Percentiles rank a stretch among this genome's conserved stretches.
phyloP scores from a whole-genome alignment of 2,113 vertebrate species.

The Tauraco erythrolophus region DNA sequence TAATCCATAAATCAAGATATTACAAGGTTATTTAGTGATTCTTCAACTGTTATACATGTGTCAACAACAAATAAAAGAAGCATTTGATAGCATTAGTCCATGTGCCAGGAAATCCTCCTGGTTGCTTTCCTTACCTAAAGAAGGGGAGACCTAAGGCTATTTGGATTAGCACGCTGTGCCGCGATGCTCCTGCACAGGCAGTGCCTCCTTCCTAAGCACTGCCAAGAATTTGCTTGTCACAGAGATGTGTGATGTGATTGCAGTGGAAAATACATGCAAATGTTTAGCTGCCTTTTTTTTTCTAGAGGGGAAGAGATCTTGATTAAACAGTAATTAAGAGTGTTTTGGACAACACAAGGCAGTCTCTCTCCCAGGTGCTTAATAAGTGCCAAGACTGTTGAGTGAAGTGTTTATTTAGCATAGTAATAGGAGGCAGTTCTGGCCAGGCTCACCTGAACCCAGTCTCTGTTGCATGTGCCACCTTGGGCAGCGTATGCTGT shows the following conservation, averaged over 20 bases:
- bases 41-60: slow-evolving; percentile 49
- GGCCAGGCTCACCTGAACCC: background rate
- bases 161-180: slow-evolving; percentile 53
- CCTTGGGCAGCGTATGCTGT: background rate
- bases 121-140: slow-evolving; percentile 45
- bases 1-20: slow-evolving; percentile 64
- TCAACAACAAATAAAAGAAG: slow-evolving; percentile 66
- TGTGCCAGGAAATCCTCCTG: slow-evolving; percentile 65
- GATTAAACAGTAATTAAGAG: slow-evolving; percentile 71
- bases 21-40: slow-evolving; percentile 64
- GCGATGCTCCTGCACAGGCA: slow-evolving; percentile 53
- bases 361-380: slow-evolving; percentile 68
- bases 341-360: slow-evolving; percentile 57
- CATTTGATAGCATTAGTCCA: slow-evolving; percentile 44
- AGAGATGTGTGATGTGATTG: slow-evolving; percentile 21
- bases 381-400: slow-evolving; percentile 55
- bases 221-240: slow-evolving; percentile 55
- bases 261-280: slow-evolving; percentile 30
- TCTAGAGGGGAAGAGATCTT: slow-evolving; percentile 58
- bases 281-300: background rate
- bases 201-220: background rate
- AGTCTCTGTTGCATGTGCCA: accelerated
- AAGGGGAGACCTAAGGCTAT: slow-evolving; percentile 59
- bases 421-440: background rate
- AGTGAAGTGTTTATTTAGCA: slow-evolving; percentile 66